Evolutionary conservation across 2,113 vertebrate genomes (phyloP).

Genomic region (Amazona guildingii): DNA sequence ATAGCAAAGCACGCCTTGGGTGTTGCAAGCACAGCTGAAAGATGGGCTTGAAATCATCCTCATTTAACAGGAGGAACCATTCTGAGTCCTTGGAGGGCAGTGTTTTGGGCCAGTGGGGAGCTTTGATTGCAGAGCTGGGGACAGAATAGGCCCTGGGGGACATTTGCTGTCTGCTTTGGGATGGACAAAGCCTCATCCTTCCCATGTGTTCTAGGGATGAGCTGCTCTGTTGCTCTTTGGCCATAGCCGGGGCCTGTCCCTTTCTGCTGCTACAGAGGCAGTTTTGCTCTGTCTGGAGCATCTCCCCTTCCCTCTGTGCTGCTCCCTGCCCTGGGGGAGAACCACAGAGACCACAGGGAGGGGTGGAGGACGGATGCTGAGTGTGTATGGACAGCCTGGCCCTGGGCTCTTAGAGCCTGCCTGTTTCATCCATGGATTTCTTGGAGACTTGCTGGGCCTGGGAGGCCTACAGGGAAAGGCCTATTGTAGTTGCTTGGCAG

Average conservation of each 20-base stretch:
- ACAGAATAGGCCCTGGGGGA: neutral
- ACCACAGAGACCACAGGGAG: neutral
- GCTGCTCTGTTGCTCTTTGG: neutral
- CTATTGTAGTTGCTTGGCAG: neutral
- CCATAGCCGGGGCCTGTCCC: accelerated
- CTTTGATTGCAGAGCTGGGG: neutral
- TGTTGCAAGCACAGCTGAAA: neutral
- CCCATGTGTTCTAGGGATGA: neutral
- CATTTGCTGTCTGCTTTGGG: neutral
- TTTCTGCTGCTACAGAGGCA: neutral
- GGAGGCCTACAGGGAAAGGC: neutral
- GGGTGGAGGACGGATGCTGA: neutral
- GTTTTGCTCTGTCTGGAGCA: accelerated
- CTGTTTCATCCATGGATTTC: neutral
- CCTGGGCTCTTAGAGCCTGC: neutral
- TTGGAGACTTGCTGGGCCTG: neutral
- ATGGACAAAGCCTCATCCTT: accelerated
- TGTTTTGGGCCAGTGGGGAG: neutral
- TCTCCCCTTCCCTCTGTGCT: neutral
- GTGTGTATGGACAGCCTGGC: accelerated
- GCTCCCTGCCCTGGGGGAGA: neutral
- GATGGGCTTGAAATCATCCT: neutral
- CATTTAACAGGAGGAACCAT: neutral
- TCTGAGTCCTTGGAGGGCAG: neutral
- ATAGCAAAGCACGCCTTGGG: accelerated